These are phyloP conservation scores for Napeogenes inachia DNA, from an alignment of 2,888 invertebrate genomes.

Conservation along the genomic window DNA sequence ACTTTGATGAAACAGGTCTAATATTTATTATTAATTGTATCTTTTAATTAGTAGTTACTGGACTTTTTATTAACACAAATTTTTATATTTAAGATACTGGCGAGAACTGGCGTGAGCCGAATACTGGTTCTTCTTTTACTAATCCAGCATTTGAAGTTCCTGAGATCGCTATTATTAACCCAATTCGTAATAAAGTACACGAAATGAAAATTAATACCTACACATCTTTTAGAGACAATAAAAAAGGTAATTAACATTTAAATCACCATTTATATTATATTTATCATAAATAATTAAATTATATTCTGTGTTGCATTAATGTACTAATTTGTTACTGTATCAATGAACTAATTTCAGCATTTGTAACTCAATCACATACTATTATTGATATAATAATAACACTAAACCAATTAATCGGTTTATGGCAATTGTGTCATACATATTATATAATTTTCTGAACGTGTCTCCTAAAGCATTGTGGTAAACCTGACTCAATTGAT, in stretches of 20 bases:
- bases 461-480: neutral
- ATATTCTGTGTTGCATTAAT: too few species aligned
- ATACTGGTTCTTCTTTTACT: conserved; percentile 37
- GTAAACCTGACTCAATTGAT: conserved; percentile 2
- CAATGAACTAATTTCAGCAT: too few species aligned
- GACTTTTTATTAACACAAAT: neutral
- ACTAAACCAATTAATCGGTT: too few species aligned
- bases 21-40: neutral
- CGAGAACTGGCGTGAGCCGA: conserved; percentile 53
- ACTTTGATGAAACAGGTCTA: conserved; percentile 59
- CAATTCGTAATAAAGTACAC: neutral
- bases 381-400: too few species aligned
- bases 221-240: neutral
- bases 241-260: neutral
- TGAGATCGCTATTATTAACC: conserved; percentile 32
- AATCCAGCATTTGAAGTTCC: conserved; percentile 44
- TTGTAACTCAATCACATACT: too few species aligned
- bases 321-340: too few species aligned
- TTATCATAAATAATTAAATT: too few species aligned
- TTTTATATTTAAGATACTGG: conserved; percentile 41
- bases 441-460: too few species aligned
- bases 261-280: too few species aligned
- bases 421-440: too few species aligned
- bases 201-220: neutral
- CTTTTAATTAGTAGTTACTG: neutral